Percentiles rank a stretch among this genome's conserved stretches.
Evolutionary conservation across 1,140 invertebrate species (phyloP).

Genomic region (Drosophila arawakana): DNA sequence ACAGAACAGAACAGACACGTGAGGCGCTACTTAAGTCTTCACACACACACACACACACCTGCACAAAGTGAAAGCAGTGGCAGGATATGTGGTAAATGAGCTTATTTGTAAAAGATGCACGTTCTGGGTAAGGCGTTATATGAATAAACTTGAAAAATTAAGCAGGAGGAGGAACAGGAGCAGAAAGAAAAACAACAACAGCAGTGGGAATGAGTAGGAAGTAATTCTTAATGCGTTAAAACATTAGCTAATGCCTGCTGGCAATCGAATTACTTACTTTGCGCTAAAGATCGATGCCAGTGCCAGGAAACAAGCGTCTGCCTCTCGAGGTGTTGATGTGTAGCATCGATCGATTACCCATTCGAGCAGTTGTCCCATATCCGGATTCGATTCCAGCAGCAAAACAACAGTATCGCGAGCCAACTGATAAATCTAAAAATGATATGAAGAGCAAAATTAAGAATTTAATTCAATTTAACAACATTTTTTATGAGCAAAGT

Average conservation of each 20-base stretch:
- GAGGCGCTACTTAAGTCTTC: conserved; percentile 51
- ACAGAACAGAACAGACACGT: conserved; percentile 47
- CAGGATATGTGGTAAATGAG: conserved; percentile 33
- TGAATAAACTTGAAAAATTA: no score
- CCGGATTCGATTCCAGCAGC: conserved; percentile 97
- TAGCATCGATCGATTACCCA: conserved; percentile 99
- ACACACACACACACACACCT: conserved; percentile 13
- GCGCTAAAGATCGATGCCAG: conserved; percentile 98
- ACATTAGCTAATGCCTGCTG: conserved; percentile 16
- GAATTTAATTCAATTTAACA: neutral
- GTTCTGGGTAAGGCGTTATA: neutral
- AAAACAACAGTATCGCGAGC: conserved; percentile 97
- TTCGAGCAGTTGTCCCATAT: conserved; percentile 96
- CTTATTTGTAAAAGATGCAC: conserved; percentile 54
- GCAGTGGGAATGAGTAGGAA: neutral
- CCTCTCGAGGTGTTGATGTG: conserved; percentile 94
- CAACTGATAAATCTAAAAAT: conserved; percentile 92
- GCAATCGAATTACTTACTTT: conserved; percentile 87
- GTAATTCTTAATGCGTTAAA: conserved; percentile 56
- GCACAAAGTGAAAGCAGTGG: neutral
- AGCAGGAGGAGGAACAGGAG: no score
- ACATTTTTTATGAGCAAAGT: neutral
- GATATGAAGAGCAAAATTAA: conserved; percentile 39
- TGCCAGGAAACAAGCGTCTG: conserved; percentile 97
- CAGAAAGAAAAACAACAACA: neutral